A percentile compares a stretch with the other conserved stretches of the same genome.
Conservation (phyloP, 2,888 invertebrate genomes). For the Pandemis corylana region DNA sequence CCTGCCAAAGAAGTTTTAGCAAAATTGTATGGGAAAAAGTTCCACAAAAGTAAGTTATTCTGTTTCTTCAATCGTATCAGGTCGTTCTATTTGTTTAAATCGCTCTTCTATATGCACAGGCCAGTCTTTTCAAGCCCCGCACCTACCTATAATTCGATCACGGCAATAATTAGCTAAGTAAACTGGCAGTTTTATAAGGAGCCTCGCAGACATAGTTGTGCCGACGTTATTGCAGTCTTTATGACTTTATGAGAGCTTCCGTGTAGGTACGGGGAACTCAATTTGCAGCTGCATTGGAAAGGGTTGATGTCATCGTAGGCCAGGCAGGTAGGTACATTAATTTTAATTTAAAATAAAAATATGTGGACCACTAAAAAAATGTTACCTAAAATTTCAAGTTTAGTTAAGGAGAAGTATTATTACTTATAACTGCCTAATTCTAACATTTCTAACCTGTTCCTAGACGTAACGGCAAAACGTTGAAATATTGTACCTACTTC, state of each 20-base stretch:
- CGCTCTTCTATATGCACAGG: background rate
- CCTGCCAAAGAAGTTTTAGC: too few relatives aligned
- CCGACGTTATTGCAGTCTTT: constrained; percentile 45
- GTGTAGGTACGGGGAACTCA: constrained; percentile 45
- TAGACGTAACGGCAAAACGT: too few relatives aligned
- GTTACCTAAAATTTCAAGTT: too few relatives aligned
- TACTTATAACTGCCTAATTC: too few relatives aligned
- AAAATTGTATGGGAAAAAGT: too few relatives aligned
- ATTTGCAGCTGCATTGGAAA: constrained; percentile 41
- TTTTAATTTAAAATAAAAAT: background rate
- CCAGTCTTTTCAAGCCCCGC: constrained; percentile 15
- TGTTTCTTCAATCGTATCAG: too few relatives aligned
- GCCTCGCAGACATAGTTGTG: constrained; percentile 38
- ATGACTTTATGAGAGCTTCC: constrained; percentile 45
- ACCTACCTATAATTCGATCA: constrained; percentile 55
- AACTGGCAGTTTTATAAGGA: constrained; percentile 52
- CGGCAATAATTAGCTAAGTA: constrained; percentile 54
- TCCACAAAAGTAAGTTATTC: too few relatives aligned
- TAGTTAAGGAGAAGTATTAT: too few relatives aligned
- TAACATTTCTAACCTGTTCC: too few relatives aligned
- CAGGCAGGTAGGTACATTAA: background rate
- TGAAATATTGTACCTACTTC: too few relatives aligned
- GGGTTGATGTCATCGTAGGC: background rate
- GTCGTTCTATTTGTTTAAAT: background rate
- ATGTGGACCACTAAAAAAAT: background rate